Percentiles rank a stretch among this genome's conserved stretches.
Conservation (phyloP, 2,113 vertebrate genomes). For the Cranoglanis bouderius region DNA sequence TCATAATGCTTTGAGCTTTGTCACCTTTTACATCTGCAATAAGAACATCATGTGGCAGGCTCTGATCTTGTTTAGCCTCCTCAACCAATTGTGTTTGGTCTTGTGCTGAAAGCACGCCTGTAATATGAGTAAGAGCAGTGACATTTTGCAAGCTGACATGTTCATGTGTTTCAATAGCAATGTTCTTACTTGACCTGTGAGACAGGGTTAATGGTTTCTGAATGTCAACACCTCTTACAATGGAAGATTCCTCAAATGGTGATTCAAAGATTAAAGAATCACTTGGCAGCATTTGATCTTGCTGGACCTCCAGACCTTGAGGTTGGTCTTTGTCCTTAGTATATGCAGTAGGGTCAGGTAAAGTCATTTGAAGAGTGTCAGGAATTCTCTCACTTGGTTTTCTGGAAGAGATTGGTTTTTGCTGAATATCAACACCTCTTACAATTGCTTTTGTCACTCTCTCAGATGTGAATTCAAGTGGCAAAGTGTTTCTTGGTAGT, state of each 20-base stretch:
- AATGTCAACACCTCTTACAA: neutral
- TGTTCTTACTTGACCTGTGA: neutral
- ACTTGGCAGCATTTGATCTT: constrained; percentile 1
- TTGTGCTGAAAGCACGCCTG: neutral
- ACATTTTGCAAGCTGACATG: neutral
- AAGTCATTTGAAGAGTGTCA: neutral
- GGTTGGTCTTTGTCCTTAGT: neutral
- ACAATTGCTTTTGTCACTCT: constrained; percentile 36
- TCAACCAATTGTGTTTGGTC: neutral
- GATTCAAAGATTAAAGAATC: neutral
- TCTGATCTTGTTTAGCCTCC: neutral
- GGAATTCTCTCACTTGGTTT: neutral
- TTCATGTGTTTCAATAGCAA: neutral
- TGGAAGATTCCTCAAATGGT: neutral
- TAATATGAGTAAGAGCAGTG: neutral
- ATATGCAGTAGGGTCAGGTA: neutral
- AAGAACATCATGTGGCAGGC: neutral
- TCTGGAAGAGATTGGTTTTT: neutral
- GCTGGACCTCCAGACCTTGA: neutral
- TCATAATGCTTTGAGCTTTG: constrained; percentile 27
- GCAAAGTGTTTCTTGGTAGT: neutral
- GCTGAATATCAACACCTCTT: constrained; percentile 4
- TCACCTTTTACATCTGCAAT: constrained; percentile 48
- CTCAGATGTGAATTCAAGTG: neutral
- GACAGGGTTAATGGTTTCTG: constrained; percentile 4